A percentile compares a stretch with the other conserved stretches of the same genome.
Conservation (phyloP, 2,888 invertebrate genomes). For the Agonum fuliginosum region DNA sequence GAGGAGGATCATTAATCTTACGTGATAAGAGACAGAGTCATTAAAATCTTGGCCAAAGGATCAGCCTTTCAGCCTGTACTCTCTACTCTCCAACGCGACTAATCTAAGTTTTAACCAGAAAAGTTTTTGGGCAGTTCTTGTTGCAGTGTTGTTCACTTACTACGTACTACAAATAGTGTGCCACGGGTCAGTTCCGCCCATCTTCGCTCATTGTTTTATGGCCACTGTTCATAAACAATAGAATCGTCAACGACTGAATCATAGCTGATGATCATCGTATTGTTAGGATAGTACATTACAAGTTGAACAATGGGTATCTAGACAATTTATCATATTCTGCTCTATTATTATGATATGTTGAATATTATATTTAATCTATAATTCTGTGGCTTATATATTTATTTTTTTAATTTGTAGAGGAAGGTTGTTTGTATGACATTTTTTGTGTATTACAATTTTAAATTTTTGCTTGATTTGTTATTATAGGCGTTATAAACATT, state of each 20-base stretch:
- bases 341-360: not conserved
- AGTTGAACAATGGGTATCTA: not conserved
- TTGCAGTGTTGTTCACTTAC: conserved; percentile 40
- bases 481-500: too few relatives aligned
- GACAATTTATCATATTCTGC: not conserved
- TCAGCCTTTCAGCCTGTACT: conserved; percentile 32
- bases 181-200: conserved; percentile 14
- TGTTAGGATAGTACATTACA: not conserved
- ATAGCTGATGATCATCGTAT: not conserved
- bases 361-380: too few relatives aligned
- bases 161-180: conserved; percentile 32
- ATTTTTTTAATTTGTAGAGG: too few relatives aligned
- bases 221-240: conserved; percentile 27
- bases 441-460: too few relatives aligned
- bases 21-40: conserved; percentile 59
- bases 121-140: conserved; percentile 56
- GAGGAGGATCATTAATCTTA: conserved; percentile 56
- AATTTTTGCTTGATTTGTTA: too few relatives aligned
- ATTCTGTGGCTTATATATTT: too few relatives aligned
- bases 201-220: conserved; percentile 36
- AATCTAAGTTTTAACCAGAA: conserved; percentile 60
- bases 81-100: conserved; percentile 45
- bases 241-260: conserved; percentile 6
- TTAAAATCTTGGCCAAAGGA: conserved; percentile 53
- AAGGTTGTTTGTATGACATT: too few relatives aligned